Evolutionary conservation across 1,140 invertebrate genomes (phyloP).

Genomic region (Armadillidium nasatum): DNA sequence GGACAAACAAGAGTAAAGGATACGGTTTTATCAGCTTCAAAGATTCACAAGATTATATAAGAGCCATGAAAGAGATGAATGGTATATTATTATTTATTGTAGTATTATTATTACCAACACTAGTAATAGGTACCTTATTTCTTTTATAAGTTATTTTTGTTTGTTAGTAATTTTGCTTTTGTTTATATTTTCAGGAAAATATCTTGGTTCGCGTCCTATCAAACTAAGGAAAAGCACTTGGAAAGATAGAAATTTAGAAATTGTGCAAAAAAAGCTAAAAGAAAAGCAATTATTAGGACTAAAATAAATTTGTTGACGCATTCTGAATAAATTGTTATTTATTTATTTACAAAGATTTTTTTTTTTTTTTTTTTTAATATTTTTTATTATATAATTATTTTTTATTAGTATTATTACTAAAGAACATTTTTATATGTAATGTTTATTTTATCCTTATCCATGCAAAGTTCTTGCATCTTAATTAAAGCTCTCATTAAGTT

Average conservation of each 20-base stretch:
- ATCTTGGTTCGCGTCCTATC: slow-evolving; percentile 96
- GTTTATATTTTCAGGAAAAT: slow-evolving; percentile 61
- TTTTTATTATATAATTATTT: too few relatives aligned
- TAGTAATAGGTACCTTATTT: too few relatives aligned
- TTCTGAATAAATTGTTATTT: too few relatives aligned
- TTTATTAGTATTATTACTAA: too few relatives aligned
- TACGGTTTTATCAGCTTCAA: slow-evolving; percentile 99
- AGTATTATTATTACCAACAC: too few relatives aligned
- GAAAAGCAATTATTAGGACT: slow-evolving; percentile 42
- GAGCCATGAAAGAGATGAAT: slow-evolving; percentile 90
- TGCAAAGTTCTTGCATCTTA: too few relatives aligned
- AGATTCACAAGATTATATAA: slow-evolving; percentile 94
- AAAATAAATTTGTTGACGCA: slow-evolving; percentile 25
- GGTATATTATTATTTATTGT: slow-evolving; percentile 48
- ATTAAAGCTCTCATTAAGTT: too few relatives aligned
- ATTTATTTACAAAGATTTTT: too few relatives aligned
- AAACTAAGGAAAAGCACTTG: slow-evolving; percentile 95
- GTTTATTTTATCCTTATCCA: too few relatives aligned
- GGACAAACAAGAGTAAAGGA: slow-evolving; percentile 97
- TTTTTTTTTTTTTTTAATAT: too few relatives aligned
- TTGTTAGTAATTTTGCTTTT: not conserved
- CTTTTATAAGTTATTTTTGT: too few relatives aligned
- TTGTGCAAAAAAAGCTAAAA: slow-evolving; percentile 84
- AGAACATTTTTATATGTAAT: too few relatives aligned
- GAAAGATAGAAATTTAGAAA: slow-evolving; percentile 88